These are phyloP conservation scores for Myotis myotis DNA, from an alignment of 2,797 vertebrate genomes.

Conservation along the genomic window DNA sequence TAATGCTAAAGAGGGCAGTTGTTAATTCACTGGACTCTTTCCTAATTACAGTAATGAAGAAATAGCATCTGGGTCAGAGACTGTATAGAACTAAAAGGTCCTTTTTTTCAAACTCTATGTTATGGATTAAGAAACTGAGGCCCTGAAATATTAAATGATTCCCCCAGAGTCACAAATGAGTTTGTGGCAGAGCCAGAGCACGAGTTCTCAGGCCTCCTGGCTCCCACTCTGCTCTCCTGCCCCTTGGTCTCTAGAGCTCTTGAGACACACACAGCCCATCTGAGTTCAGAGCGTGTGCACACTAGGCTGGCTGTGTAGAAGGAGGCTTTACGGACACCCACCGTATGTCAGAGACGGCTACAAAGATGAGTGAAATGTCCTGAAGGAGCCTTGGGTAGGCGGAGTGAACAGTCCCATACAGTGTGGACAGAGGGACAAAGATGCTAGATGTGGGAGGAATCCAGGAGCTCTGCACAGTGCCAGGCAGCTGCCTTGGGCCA, in stretches of 20 bases:
- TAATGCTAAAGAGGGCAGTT: constrained; percentile 50
- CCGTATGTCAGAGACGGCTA: not conserved
- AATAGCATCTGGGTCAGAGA: constrained; percentile 63
- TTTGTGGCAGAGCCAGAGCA: not conserved
- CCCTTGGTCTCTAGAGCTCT: not conserved
- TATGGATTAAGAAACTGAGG: not conserved
- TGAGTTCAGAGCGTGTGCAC: not conserved
- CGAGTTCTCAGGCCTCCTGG: not conserved
- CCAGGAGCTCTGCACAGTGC: not conserved
- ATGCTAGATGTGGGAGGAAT: not conserved
- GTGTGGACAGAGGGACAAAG: too few relatives aligned
- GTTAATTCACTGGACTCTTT: constrained; percentile 57
- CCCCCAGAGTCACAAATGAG: not conserved
- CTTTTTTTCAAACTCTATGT: not conserved
- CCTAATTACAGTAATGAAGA: constrained; percentile 64
- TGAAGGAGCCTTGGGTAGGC: not conserved
- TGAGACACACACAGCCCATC: not conserved
- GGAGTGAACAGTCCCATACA: not conserved
- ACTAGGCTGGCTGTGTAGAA: not conserved
- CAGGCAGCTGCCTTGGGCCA: accelerated
- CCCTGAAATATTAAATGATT: not conserved
- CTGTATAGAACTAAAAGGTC: not conserved
- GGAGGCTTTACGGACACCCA: too few relatives aligned
- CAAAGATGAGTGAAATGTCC: not conserved
- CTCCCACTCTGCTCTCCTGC: not conserved